Percentiles rank a stretch among this genome's conserved stretches.
Conservation (phyloP, 23 tunicate species). For the Ascidia mentula region DNA sequence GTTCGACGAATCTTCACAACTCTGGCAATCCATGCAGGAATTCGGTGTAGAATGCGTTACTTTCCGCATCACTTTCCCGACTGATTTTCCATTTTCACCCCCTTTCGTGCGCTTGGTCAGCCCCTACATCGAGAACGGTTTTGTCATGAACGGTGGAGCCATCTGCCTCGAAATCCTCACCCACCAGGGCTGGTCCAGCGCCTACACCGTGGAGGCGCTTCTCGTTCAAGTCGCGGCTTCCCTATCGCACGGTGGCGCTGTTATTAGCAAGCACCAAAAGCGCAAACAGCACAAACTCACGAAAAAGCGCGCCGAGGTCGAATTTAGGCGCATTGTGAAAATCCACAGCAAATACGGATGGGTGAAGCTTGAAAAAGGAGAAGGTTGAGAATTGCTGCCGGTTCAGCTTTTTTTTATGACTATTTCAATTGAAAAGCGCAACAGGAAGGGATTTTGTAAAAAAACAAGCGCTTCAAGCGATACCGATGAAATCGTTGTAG, state of each 20-base stretch:
- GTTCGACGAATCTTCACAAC: conserved; percentile 57
- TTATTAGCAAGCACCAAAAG: conserved; percentile 69
- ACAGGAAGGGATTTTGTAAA: too few species aligned
- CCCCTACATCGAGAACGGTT: conserved; percentile 81
- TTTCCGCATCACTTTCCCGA: conserved; percentile 63
- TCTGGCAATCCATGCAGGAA: conserved; percentile 72
- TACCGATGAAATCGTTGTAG: not conserved
- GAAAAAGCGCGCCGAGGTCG: conserved; percentile 70
- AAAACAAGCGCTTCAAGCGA: too few species aligned
- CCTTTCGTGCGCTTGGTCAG: conserved; percentile 73
- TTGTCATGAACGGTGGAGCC: conserved; percentile 91
- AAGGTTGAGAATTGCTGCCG: conserved; percentile 55
- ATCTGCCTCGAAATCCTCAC: conserved; percentile 78
- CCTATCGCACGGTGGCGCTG: conserved; percentile 77
- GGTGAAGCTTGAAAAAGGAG: conserved; percentile 72
- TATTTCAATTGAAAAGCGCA: too few species aligned
- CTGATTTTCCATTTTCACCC: conserved; percentile 67
- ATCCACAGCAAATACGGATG: conserved; percentile 82
- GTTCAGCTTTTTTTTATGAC: too few species aligned
- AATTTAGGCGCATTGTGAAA: conserved; percentile 65
- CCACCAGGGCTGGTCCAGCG: conserved; percentile 80
- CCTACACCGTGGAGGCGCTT: conserved; percentile 71
- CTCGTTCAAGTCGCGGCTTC: conserved; percentile 73
- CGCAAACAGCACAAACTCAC: conserved; percentile 65
- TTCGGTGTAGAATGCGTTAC: conserved; percentile 50